Evolutionary conservation across 1,140 invertebrate genomes (phyloP).

Genomic region (Harlomillsia oculata): DNA sequence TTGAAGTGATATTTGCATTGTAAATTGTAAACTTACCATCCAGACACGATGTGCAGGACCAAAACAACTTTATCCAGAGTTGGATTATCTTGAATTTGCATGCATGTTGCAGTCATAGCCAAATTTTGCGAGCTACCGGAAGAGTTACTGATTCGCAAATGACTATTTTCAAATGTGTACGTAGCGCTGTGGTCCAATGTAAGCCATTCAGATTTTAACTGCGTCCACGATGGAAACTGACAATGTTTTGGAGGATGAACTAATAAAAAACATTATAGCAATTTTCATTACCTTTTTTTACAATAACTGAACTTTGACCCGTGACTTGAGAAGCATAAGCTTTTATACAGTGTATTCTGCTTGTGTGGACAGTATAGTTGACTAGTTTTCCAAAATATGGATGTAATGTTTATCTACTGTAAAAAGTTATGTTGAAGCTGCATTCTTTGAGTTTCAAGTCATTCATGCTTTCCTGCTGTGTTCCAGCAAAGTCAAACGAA

Average conservation of each 20-base stretch:
- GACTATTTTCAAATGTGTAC: constrained; percentile 37
- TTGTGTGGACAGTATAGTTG: too few relatives aligned
- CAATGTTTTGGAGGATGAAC: constrained; percentile 35
- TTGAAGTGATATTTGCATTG: neutral
- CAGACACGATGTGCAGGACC: constrained; percentile 35
- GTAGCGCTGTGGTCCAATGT: constrained; percentile 39
- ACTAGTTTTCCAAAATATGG: too few relatives aligned
- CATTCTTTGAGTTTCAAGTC: too few relatives aligned
- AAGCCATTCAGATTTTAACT: constrained; percentile 38
- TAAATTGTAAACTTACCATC: constrained; percentile 33
- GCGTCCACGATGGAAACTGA: constrained; percentile 40
- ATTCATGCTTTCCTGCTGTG: too few relatives aligned
- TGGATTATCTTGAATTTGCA: constrained; percentile 33
- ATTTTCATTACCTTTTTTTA: too few relatives aligned
- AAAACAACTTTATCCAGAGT: constrained; percentile 30
- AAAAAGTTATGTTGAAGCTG: too few relatives aligned
- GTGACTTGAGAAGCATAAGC: too few relatives aligned
- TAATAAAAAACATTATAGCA: constrained; percentile 13
- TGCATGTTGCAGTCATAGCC: constrained; percentile 31
- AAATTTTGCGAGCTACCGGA: constrained; percentile 3
- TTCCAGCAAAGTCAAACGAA: too few relatives aligned
- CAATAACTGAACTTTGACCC: too few relatives aligned
- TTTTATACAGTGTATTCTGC: too few relatives aligned
- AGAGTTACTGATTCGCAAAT: constrained; percentile 16
- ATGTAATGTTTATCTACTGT: too few relatives aligned